Evolutionary conservation across 2,797 vertebrate species (phyloP), one percentile per base, ranked within the genome.

Genomic region (Varecia variegata): DNA sequence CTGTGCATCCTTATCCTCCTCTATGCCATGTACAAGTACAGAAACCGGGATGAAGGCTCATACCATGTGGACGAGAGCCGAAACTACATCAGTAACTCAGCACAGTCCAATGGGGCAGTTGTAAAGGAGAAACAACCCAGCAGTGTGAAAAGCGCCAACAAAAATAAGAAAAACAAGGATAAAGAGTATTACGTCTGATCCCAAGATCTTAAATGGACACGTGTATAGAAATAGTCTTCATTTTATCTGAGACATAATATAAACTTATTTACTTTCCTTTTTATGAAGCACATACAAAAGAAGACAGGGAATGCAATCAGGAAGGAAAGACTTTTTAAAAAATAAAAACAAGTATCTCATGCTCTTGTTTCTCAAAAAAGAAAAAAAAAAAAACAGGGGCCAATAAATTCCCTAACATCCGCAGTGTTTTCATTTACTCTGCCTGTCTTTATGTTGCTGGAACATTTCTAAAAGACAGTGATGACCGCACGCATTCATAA

Each of bases 41-140:
- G 99, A 97, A 99, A 99, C 98, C 99, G 99, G 56, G 99, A 99
- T 91, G 99, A 99, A 96, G 99, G 99, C 67, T 99, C 99, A 0
- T 99, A 99, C 97, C 99, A 99, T 1, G 99, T 99, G 88, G 99
- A 99, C 15, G 99, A 99, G 98, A 99, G 99, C 96, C 99, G 99
- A 98, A 99, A 99, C 98, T 99, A 99, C 99, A 99, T 99, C 99
- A 99, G 99, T 99, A 99, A 99, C 98, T 99, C 99, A 52, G 99
- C 99, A 82, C 99, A 99, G 99, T 99, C 99, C 98, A 99, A 99
- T 3, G 99, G 99, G 98, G 99, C 99, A 81, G 98, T 99, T 2
- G 99, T 99, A 95, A 99, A 99, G 98, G 99, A 99, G 98, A 99
- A 99, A 80, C 99, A 99, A 62, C 99, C 99, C 97, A 99, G 99